Conservation (phyloP, 2,797 vertebrate species). For the Miopithecus talapoin region DNA sequence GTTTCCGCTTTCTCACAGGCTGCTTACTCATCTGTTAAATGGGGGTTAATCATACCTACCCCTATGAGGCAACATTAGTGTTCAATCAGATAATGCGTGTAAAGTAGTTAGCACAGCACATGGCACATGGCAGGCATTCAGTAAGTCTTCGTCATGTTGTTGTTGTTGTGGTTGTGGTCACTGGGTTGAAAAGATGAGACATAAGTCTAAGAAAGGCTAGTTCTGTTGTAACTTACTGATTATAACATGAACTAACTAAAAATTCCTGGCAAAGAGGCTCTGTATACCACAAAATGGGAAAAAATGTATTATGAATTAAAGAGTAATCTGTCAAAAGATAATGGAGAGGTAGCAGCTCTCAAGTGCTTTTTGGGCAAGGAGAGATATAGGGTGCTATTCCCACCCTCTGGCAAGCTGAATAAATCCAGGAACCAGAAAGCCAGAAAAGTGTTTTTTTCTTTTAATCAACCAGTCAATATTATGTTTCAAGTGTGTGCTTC, state of each 20-base stretch:
- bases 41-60: not conserved
- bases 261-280: not conserved
- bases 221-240: not conserved
- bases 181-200: not conserved
- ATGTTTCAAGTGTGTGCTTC: conserved; percentile 26
- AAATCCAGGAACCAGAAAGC: not conserved
- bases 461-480: not conserved
- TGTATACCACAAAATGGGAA: not conserved
- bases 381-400: not conserved
- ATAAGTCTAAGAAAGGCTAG: not conserved
- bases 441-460: not conserved
- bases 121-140: not conserved
- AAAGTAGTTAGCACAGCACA: not conserved
- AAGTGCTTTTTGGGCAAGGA: not conserved
- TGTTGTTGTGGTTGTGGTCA: not conserved
- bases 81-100: not conserved
- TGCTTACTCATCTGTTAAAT: not conserved
- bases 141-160: not conserved
- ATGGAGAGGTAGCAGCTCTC: not conserved
- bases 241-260: not conserved
- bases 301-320: not conserved
- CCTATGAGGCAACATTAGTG: not conserved
- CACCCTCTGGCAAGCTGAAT: not conserved
- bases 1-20: not conserved
- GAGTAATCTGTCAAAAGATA: not conserved